Evolutionary conservation across 1,140 invertebrate species (phyloP).

Genomic region (Diprion similis): DNA sequence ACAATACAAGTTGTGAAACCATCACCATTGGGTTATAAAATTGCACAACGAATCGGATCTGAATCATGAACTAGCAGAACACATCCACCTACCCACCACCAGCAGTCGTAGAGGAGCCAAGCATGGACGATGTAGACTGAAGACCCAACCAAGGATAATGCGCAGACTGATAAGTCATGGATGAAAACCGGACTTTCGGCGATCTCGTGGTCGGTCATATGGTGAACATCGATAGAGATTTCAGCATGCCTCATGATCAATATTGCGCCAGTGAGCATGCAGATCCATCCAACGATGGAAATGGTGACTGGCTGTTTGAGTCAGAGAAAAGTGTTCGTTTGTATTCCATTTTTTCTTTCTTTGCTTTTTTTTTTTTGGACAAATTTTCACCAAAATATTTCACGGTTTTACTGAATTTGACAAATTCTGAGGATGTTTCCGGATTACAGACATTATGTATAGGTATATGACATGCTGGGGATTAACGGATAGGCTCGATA

Average conservation of each 20-base stretch:
- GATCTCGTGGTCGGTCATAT: constrained; percentile 48
- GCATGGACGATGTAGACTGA: constrained; percentile 47
- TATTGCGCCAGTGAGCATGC: constrained; percentile 45
- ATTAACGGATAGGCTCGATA: too few species aligned
- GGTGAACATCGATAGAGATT: constrained; percentile 46
- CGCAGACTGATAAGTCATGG: constrained; percentile 52
- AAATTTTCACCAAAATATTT: too few species aligned
- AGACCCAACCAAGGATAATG: constrained; percentile 51
- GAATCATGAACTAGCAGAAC: too few species aligned
- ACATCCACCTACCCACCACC: constrained; percentile 40
- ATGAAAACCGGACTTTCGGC: constrained; percentile 52
- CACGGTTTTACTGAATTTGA: too few species aligned
- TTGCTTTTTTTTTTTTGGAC: too few species aligned
- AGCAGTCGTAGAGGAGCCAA: constrained; percentile 47
- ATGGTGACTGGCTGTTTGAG: not conserved
- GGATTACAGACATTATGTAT: too few species aligned
- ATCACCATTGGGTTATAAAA: not conserved
- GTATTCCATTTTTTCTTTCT: too few species aligned
- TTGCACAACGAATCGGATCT: not conserved
- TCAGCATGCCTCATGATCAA: constrained; percentile 52
- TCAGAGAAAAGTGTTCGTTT: not conserved
- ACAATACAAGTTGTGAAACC: not conserved
- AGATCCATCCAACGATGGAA: constrained; percentile 26
- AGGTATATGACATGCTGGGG: too few species aligned
- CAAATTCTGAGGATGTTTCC: too few species aligned